phyloP scores from a whole-genome alignment of 2,113 vertebrate genomes.

The Callocephalon fimbriatum region DNA sequence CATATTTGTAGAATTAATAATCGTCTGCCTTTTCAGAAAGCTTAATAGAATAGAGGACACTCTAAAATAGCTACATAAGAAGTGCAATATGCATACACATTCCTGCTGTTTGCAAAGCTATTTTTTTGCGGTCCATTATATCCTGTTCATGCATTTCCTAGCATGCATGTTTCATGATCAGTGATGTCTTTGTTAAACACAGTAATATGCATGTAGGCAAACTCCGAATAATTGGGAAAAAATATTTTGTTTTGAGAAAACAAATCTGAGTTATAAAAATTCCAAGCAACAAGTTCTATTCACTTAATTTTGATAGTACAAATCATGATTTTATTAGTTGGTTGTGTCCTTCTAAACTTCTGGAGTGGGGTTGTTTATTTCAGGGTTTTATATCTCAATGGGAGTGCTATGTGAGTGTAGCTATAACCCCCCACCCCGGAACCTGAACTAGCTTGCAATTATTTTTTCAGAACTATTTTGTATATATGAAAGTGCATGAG shows the following conservation, averaged over 20 bases:
- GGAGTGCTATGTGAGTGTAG: neutral
- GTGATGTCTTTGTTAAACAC: neutral
- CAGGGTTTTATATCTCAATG: neutral
- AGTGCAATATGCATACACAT: neutral
- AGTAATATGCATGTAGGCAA: rapidly evolving
- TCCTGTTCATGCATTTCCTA: neutral
- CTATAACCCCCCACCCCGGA: neutral
- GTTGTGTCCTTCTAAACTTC: neutral
- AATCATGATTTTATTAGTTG: neutral
- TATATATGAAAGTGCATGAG: neutral
- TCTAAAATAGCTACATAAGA: neutral
- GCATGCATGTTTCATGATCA: rapidly evolving
- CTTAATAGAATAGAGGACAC: neutral
- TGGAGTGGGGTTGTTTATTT: neutral
- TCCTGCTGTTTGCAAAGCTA: neutral
- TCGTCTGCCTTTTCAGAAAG: conserved; percentile 32
- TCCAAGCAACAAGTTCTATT: neutral
- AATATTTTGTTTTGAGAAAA: neutral
- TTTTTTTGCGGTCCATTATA: neutral
- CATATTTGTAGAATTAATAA: conserved; percentile 39
- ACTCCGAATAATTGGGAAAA: neutral
- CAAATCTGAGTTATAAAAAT: neutral
- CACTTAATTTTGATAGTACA: neutral
- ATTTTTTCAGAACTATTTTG: neutral
- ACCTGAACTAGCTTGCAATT: neutral